Base-by-base conservation (phyloP, 2,797 vertebrate genomes). In the Anisognathus igniventris region DNA sequence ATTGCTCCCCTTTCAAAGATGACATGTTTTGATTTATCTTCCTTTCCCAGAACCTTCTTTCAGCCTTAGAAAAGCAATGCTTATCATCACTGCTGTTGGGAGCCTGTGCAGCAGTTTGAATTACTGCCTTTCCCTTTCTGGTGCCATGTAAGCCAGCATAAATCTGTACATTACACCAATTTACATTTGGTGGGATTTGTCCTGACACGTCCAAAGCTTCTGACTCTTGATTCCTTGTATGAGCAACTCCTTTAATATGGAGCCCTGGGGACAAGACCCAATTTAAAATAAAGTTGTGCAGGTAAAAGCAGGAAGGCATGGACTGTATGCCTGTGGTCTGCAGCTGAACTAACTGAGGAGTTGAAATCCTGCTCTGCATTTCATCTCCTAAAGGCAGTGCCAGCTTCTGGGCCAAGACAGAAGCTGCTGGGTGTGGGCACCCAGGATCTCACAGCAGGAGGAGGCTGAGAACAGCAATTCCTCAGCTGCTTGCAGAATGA, bases 181-280 rank as follows among this genome's bases (percentile, higher is more conserved):
- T 88, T 89, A 89, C 57, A 24, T 72, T 86, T 45, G 85, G 67
- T 75, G 50, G 77, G 90, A 77, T 96, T 92, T 89, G 95, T 74
- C 84, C 68, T 12, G 39, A 80, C 92, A 67, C 0, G 42, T 95
- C 94, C 78, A 77, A 84, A 85, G 75, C 90, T 86, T 85, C 75
- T 65, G 57, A 92, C 57, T 91, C 86, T 54, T n/a, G 47, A 47
- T 71, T 64, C 4, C 0, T 51, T 89, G 6, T 77, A 8, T 64
- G 86, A 90, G 50, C 88, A 91, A 50, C 84, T 89, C 74, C 86
- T 91, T 94, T 93, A 87, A 65, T 54, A 54, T 27, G 84, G 90
- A 95, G 92, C 96, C 94, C 88, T 42, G 61, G 71, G 88, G 95
- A 93, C 68, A 80, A 88, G 83, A 85, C 86, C 13, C 14, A 24